Base-by-base conservation (phyloP, 2,888 invertebrate species). In the Merodon equestris region DNA sequence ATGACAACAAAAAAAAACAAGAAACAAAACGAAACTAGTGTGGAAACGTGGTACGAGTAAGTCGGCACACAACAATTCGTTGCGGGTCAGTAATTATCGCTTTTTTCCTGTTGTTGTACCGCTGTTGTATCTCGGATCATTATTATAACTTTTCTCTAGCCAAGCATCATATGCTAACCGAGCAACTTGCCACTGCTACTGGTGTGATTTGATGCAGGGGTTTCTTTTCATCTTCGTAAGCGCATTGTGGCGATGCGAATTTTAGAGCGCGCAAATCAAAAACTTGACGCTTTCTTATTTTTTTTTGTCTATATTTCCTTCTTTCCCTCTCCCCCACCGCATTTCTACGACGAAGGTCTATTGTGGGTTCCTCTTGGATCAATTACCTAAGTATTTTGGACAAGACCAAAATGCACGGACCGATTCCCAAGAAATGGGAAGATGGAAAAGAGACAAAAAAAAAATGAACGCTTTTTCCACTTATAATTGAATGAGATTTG, bases 261-360 rank as follows among this genome's bases (percentile, higher is more conserved):
- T 70, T 73, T 79, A 73, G 79, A 79, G 79, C 79, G 68, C 58
- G 58, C 64, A 79, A 74, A 79, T 73, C 68, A 70, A 74, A 74
- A 73, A 73, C 79, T 79, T 60, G 68, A 79, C 79, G 79, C 79
- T 79, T 79, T 79, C 79, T 79, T 79, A 73, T 73, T 66, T 53
- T 58, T 70, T 63, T 58, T 38, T 36, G 15, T 45, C 13, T 58
- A 9, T 47, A 12, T 54, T 19, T 48, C 60, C 40, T 45, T 70
- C 61, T 45, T 70, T 51, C 45, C 9, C 10, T 17, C 17, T 3
- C 44, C 36, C 44, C 34, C 7, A 17, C 10, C 9, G 18, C 44
- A 36, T 36, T 10, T 36, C 36, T 36, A 5, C 10, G 36, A 10
- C 7, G 5, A 10, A 36, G 36, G 10, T 15, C 48, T 58, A 13